A percentile compares a stretch with the other conserved stretches of the same genome.
These are phyloP conservation scores for Cardiocondyla obscurior DNA, from an alignment of 1,140 invertebrate species.

Conservation along the genomic window DNA sequence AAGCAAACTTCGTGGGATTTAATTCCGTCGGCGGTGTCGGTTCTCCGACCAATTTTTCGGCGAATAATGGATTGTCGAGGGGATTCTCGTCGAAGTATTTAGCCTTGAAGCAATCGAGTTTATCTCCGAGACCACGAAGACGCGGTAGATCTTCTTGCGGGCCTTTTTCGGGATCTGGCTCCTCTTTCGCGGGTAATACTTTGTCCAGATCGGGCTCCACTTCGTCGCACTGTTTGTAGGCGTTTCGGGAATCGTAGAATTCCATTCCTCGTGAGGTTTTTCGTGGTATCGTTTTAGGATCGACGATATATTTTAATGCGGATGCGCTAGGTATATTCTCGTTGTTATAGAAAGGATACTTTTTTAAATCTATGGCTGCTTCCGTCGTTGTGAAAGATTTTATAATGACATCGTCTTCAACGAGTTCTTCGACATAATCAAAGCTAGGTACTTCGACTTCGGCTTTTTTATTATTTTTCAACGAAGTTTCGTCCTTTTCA, in stretches of 20 bases:
- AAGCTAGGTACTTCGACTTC: constrained; percentile 77
- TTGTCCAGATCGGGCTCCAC: constrained; percentile 76
- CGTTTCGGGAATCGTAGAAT: constrained; percentile 84
- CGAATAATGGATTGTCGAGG: constrained; percentile 90
- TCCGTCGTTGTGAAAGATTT: constrained; percentile 22
- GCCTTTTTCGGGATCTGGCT: constrained; percentile 74
- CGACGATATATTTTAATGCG: constrained; percentile 81
- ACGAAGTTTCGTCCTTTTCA: constrained; percentile 9
- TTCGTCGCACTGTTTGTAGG: constrained; percentile 80
- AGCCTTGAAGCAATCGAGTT: constrained; percentile 89
- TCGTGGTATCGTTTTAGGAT: constrained; percentile 80
- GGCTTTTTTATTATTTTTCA: constrained; percentile 53
- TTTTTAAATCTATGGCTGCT: constrained; percentile 73
- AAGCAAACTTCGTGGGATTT: constrained; percentile 69
- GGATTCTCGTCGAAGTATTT: constrained; percentile 90
- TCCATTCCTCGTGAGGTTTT: constrained; percentile 84
- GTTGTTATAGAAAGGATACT: constrained; percentile 83
- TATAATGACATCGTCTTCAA: constrained; percentile 53
- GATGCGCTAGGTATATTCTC: constrained; percentile 72
- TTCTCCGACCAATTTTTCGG: constrained; percentile 82
- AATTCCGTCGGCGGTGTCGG: constrained; percentile 72
- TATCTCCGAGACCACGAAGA: constrained; percentile 86
- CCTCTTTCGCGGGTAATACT: constrained; percentile 78
- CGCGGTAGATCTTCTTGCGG: constrained; percentile 77
- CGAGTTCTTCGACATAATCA: constrained; percentile 68